Base-by-base conservation (phyloP, 2,888 invertebrate genomes). In the Molorchus minor region DNA sequence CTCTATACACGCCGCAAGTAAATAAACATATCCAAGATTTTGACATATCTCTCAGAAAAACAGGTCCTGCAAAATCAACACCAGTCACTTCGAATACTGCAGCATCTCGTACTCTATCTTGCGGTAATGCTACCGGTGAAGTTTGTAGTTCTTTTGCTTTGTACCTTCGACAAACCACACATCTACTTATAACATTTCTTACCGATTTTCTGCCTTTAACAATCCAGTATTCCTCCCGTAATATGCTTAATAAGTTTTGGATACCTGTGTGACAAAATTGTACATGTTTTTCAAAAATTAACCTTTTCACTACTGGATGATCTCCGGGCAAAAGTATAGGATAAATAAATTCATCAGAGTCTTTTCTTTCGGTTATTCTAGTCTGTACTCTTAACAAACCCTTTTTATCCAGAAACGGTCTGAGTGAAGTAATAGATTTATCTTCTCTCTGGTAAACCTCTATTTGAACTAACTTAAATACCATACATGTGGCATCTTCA, bases 1-100 rank as follows among this genome's bases (percentile, higher is more conserved):
- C 72, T 13, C 77, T 60, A 21, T 75, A 77, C 0, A 76, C 65
- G 1, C 77, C 73, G 68, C 80, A 81, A 0, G 79, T 80, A 55
- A 73, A 75, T 3, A 82, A 35, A 5, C 65, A 61, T 12, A 80
- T 68, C 72, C 74, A 80, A 1, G 61, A 67, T 38, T 76, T 74
- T 12, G 56, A 17, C 7, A 64, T 58, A 10, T 55, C 62, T 52
- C 56, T 69, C 3, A 77, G 52, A 19, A 53, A 62, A 3, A 79
- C 29, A 1, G 80, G 79, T 2, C 80, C 80, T 2, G 71, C 68
- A 29, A n/a, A n/a, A n/a, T n/a, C n/a, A n/a, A n/a, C n/a, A n/a
- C n/a, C n/a, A n/a, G n/a, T n/a, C n/a, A n/a, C n/a, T n/a, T n/a
- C n/a, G n/a, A n/a, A n/a, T n/a, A n/a, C n/a, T n/a, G n/a, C n/a